phyloP scores from a whole-genome alignment of 2,797 vertebrate genomes.

The Nannoperca australis region DNA sequence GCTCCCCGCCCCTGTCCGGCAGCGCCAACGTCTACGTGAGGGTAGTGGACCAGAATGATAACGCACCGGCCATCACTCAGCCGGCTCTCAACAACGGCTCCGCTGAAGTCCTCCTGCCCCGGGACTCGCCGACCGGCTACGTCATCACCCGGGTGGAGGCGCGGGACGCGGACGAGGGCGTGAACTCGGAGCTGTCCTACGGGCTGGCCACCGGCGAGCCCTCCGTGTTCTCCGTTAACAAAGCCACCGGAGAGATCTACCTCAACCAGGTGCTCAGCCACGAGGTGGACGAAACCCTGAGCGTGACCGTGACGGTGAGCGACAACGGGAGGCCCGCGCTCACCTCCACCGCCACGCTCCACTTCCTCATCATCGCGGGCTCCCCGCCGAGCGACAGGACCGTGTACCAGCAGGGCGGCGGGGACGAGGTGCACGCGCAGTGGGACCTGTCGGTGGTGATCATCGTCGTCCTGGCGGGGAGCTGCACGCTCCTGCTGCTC shows the following conservation, averaged over 20 bases:
- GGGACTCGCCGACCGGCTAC: slow-evolving; percentile 88
- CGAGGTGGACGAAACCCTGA: slow-evolving; percentile 89
- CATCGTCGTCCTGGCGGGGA: slow-evolving; percentile 94
- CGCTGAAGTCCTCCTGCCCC: slow-evolving; percentile 89
- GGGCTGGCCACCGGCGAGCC: slow-evolving; percentile 85
- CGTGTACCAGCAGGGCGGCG: slow-evolving; percentile 75
- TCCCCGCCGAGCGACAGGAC: slow-evolving; percentile 87
- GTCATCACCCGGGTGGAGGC: slow-evolving; percentile 91
- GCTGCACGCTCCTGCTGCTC: slow-evolving; percentile 95
- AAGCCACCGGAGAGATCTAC: slow-evolving; percentile 91
- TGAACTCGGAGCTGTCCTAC: slow-evolving; percentile 90
- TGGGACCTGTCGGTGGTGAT: slow-evolving; percentile 96
- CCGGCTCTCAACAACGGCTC: slow-evolving; percentile 90
- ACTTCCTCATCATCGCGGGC: slow-evolving; percentile 89
- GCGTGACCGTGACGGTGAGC: slow-evolving; percentile 89
- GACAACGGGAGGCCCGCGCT: slow-evolving; percentile 92
- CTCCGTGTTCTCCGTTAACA: slow-evolving; percentile 89
- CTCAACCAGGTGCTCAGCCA: slow-evolving; percentile 88
- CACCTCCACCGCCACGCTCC: slow-evolving; percentile 89
- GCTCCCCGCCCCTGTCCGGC: slow-evolving; percentile 90
- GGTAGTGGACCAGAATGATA: slow-evolving; percentile 95
- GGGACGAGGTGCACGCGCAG: slow-evolving; percentile 80
- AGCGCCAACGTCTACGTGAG: slow-evolving; percentile 89
- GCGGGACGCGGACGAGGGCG: slow-evolving; percentile 92
- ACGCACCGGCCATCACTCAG: slow-evolving; percentile 89